Evolutionary conservation across 2,797 vertebrate genomes (phyloP), one percentile per base, ranked within the genome.

Genomic region (Sebastes taczanowskii): DNA sequence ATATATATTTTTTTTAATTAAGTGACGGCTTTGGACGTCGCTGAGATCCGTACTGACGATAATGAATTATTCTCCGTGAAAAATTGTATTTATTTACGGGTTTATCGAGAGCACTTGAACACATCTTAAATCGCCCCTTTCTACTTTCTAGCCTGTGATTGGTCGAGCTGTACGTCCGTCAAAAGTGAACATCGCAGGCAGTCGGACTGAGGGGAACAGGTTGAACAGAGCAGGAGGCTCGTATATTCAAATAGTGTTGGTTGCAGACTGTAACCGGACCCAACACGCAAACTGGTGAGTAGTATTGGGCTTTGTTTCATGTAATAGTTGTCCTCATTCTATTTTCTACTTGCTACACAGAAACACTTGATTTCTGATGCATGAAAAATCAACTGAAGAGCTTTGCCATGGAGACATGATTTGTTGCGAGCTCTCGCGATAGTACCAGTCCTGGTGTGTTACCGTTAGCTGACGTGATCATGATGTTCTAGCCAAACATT

Each of bases 251-350:
- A 88, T 83, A 86, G 58, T 56, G 59, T 86, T 66, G 87, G 78
- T 88, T 88, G 73, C 91, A 87, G 67, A 35, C 80, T 90, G 88
- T 86, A 85, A 80, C 83, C 77, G 68, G 82, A 94, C 73, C 53
- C 53, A 88, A 84, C 62, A 79, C 87, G 22, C 91, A 95, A 95
- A 80, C 94, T 95, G 95, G 95, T 95, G 77, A 92, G 6, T 32
- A 20, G 14, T 42, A 6, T 10, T 63, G 6, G 13, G 2, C 7
- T 67, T 32, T 67, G 0, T 67, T 63, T 53, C 1, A 10, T 11
- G 38, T 18, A 1, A 5, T 34, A 34, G 2, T 49, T 11, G 38
- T 42, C 16, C 11, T 42, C 18, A 2, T 27, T 22, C 3, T 32
- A 1, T 58, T 65, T 49, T 42, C 2, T 18, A 2, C n/a, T 4